Evolutionary conservation across 2,888 invertebrate species (phyloP).

Genomic region (Salpingus planirostris): DNA sequence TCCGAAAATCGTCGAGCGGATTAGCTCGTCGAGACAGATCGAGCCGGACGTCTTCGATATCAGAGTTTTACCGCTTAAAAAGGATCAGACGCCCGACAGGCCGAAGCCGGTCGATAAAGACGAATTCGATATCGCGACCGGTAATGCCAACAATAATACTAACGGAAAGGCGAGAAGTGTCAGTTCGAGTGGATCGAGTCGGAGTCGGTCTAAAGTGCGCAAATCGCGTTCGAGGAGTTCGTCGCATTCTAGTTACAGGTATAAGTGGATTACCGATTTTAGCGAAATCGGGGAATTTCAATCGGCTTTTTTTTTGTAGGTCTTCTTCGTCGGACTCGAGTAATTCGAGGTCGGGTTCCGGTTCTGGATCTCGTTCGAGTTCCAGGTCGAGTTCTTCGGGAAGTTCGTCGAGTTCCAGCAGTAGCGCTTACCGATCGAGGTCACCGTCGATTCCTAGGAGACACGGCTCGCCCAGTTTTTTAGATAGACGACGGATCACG

Average conservation of each 20-base stretch:
- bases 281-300: too few species aligned
- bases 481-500: slow-evolving; percentile 87
- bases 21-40: too few species aligned
- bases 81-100: slow-evolving; percentile 20
- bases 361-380: neutral
- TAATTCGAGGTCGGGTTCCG: slow-evolving; percentile 32
- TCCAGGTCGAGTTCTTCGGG: slow-evolving; percentile 36
- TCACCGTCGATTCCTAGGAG: slow-evolving; percentile 89
- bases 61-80: slow-evolving; percentile 31
- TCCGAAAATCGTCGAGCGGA: slow-evolving; percentile 19
- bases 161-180: slow-evolving; percentile 24
- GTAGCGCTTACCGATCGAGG: slow-evolving; percentile 51
- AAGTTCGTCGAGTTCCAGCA: slow-evolving; percentile 36
- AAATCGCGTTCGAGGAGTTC: slow-evolving; percentile 40
- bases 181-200: slow-evolving; percentile 24
- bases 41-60: slow-evolving; percentile 36
- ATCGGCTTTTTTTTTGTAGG: slow-evolving; percentile 14
- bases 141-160: slow-evolving; percentile 14
- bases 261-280: too few species aligned
- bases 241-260: slow-evolving; percentile 44
- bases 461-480: slow-evolving; percentile 88
- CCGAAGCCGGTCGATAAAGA: slow-evolving; percentile 20
- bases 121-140: slow-evolving; percentile 21
- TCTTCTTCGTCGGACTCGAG: slow-evolving; percentile 31
- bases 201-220: neutral